Evolutionary conservation across 2,888 invertebrate species (phyloP).

Genomic region (Mactromeris polynyma): DNA sequence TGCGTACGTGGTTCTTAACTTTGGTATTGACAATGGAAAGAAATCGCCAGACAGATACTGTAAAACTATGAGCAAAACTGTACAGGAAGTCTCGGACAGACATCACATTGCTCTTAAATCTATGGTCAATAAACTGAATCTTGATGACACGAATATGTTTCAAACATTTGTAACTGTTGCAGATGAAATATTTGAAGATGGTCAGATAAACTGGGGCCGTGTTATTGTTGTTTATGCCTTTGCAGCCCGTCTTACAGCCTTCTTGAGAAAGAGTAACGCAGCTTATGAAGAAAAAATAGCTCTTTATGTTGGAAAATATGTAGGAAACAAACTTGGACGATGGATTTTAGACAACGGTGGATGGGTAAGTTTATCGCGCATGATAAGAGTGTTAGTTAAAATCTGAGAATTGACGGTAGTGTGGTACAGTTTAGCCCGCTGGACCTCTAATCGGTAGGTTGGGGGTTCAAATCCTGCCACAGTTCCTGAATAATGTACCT

Average conservation of each 20-base stretch:
- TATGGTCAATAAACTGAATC: constrained; percentile 84
- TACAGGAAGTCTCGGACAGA: constrained; percentile 82
- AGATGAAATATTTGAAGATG: constrained; percentile 86
- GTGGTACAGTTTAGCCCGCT: too few relatives aligned
- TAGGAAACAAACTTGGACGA: constrained; percentile 82
- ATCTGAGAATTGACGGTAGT: too few relatives aligned
- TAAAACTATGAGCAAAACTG: constrained; percentile 85
- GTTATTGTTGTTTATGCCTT: constrained; percentile 86
- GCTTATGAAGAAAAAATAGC: constrained; percentile 80
- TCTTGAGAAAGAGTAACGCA: constrained; percentile 70
- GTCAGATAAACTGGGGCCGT: constrained; percentile 86
- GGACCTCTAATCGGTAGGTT: too few relatives aligned
- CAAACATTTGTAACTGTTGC: constrained; percentile 83
- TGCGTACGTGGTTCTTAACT: constrained; percentile 78
- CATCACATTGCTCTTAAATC: constrained; percentile 84
- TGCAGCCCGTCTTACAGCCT: constrained; percentile 81
- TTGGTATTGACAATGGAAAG: constrained; percentile 73
- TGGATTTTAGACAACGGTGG: constrained; percentile 86
- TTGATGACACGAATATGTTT: constrained; percentile 79
- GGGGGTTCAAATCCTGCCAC: too few relatives aligned
- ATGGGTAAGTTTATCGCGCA: constrained; percentile 81
- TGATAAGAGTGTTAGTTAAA: too few relatives aligned
- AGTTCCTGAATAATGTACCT: too few relatives aligned
- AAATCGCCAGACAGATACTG: constrained; percentile 81
- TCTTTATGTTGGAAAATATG: constrained; percentile 84